Conservation (phyloP, 2,888 invertebrate species). For the Mimumesa dahlbomi region DNA sequence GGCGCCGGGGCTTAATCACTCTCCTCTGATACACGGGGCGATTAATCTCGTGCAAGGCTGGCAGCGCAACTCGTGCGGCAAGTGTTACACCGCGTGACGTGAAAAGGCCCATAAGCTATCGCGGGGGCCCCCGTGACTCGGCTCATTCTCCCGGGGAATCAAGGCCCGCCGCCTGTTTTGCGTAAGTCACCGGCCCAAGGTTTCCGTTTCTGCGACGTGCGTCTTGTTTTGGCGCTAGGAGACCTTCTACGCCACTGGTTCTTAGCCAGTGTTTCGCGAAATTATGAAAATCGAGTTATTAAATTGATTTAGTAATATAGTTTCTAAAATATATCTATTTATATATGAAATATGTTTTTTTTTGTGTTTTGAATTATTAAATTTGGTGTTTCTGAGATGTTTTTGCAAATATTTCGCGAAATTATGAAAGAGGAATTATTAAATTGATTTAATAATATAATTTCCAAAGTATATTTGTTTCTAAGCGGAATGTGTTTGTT, state of each 20-base stretch:
- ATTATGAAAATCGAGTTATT: too few relatives aligned
- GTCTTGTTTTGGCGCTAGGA: not conserved
- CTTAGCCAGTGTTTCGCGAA: too few relatives aligned
- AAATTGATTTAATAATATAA: too few relatives aligned
- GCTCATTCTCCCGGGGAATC: not conserved
- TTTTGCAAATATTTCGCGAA: too few relatives aligned
- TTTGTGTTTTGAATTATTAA: too few relatives aligned
- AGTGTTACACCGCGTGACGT: conserved; percentile 4
- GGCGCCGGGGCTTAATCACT: conserved; percentile 5
- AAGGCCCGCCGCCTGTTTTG: not conserved
- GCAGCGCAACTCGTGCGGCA: conserved; percentile 2
- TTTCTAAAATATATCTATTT: too few relatives aligned
- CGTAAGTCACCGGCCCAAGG: conserved; percentile 5
- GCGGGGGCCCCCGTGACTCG: not conserved
- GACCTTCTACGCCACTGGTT: conserved; percentile 9
- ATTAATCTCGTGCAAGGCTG: conserved; percentile 19
- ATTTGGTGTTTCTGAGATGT: too few relatives aligned
- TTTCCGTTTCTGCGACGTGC: not conserved
- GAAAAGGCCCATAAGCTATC: not conserved
- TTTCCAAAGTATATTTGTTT: too few relatives aligned
- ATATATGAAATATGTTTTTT: too few relatives aligned
- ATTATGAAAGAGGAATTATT: too few relatives aligned
- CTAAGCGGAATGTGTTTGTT: too few relatives aligned
- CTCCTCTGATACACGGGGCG: not conserved
- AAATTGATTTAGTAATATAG: too few relatives aligned